Evolutionary conservation across 2,888 invertebrate species (phyloP), one percentile per base, ranked within the genome.

Genomic region (Megastigmus dorsalis): DNA sequence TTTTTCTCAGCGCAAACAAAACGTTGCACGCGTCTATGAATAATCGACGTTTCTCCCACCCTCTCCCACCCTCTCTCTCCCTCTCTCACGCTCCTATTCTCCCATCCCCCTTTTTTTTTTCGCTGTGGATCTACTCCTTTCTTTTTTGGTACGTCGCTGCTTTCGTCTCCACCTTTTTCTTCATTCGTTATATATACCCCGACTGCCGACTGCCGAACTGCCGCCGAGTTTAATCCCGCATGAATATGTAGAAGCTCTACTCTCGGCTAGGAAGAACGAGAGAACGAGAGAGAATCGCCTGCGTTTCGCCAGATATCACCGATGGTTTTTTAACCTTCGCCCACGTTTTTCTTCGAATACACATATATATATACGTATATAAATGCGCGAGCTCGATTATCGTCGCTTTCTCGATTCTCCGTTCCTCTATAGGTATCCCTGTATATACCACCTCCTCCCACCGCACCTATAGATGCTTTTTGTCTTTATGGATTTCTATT

Each of bases 161-260:
- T 54, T 36, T 59, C 60, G 38, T 67, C 67, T 60, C 41, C 43
- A 55, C 13, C 67, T 75, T 78, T 77, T 69, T 75, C 76, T 78
- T 67, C 71, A 62, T 73, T 78, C 76, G 75, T 48, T 62, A 67
- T 71, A n/a, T n/a, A n/a, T 70, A 55, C 76, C 20, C 38, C 13
- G 36, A 45, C 57, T 28, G 59, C 45, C 13, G n/a, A n/a, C n/a
- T n/a, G 20, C 59, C 33, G 50, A n/a, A 28, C 52, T 71, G 41
- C 79, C 75, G 77, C 74, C 75, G 81, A 80, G 79, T 82, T 82
- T 84, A 84, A 84, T 83, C 82, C 81, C 76, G 78, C 81, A 84
- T 84, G 84, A 84, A 84, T 84, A 84, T 84, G 81, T 83, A 84
- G 76, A 79, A 77, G 80, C n/a, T n/a, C n/a, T n/a, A n/a, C n/a